A percentile compares a stretch with the other conserved stretches of the same genome.
Conservation (phyloP, 2,888 invertebrate genomes). For the Atethmia centrago region DNA sequence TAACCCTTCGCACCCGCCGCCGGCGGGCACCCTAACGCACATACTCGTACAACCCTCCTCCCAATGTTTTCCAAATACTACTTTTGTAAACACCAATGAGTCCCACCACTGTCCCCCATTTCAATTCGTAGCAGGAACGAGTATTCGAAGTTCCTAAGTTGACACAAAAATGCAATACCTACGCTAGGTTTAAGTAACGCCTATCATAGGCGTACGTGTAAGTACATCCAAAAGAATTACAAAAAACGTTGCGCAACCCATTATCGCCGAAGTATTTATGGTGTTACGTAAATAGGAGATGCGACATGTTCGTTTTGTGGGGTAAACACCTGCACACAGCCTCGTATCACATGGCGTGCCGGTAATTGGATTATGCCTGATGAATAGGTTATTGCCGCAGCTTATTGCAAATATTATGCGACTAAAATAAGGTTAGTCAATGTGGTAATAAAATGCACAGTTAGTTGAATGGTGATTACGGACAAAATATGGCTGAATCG, state of each 20-base stretch:
- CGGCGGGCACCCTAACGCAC: constrained; percentile 69
- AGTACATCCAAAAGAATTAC: constrained; percentile 35
- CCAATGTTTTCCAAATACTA: constrained; percentile 51
- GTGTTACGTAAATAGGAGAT: constrained; percentile 51
- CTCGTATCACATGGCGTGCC: constrained; percentile 23
- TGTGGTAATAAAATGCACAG: constrained; percentile 43
- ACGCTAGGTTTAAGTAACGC: constrained; percentile 22
- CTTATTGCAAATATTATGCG: constrained; percentile 22
- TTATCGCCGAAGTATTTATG: constrained; percentile 37
- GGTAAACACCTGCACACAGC: constrained; percentile 31
- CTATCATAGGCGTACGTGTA: constrained; percentile 24
- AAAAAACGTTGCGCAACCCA: constrained; percentile 57
- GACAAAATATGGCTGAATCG: constrained; percentile 56
- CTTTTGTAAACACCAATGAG: constrained; percentile 42
- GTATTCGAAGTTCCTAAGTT: constrained; percentile 1
- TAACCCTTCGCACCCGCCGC: constrained; percentile 73
- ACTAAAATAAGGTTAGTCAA: not conserved
- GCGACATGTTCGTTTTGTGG: constrained; percentile 45
- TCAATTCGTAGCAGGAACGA: constrained; percentile 4
- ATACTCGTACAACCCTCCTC: constrained; percentile 68
- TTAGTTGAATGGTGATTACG: constrained; percentile 41
- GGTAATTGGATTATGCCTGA: constrained; percentile 25
- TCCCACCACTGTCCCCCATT: constrained; percentile 20
- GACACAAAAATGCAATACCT: constrained; percentile 14
- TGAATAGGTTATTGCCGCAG: constrained; percentile 32